Evolutionary conservation across 2,113 vertebrate species (phyloP).

Genomic region (Falcunculus frontatus): DNA sequence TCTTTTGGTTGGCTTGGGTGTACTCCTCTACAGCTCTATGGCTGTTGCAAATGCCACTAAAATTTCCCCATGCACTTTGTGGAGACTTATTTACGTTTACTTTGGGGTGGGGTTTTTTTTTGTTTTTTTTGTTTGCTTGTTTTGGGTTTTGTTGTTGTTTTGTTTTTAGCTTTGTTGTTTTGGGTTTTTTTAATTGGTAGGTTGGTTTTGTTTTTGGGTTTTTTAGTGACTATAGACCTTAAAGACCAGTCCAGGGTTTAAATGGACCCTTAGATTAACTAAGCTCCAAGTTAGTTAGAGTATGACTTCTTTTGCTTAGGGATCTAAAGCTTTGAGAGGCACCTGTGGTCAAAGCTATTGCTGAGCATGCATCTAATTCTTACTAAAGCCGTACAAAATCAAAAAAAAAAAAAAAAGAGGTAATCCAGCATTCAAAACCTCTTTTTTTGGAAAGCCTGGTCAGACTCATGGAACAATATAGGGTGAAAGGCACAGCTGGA

Average conservation of each 20-base stretch:
- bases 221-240: neutral
- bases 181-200: neutral
- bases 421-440: neutral
- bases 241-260: neutral
- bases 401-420: neutral
- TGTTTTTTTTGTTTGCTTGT: neutral
- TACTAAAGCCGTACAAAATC: neutral
- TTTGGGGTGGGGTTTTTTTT: neutral
- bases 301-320: neutral
- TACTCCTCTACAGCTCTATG: neutral
- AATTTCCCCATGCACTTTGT: neutral
- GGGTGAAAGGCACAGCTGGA: neutral
- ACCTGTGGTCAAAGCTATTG: accelerated
- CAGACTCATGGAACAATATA: neutral
- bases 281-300: neutral
- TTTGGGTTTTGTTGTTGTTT: neutral
- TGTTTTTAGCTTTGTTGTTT: neutral
- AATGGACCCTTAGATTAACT: neutral
- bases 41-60: neutral
- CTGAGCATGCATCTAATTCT: neutral
- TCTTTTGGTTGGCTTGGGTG: neutral
- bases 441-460: neutral
- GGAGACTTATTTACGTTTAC: neutral
- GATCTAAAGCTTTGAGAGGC: neutral
- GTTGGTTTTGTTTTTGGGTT: neutral